Percentiles rank a stretch among this genome's conserved stretches.
These are phyloP conservation scores for Percopsis transmontana DNA, from an alignment of 2,113 vertebrate species.

Conservation along the genomic window DNA sequence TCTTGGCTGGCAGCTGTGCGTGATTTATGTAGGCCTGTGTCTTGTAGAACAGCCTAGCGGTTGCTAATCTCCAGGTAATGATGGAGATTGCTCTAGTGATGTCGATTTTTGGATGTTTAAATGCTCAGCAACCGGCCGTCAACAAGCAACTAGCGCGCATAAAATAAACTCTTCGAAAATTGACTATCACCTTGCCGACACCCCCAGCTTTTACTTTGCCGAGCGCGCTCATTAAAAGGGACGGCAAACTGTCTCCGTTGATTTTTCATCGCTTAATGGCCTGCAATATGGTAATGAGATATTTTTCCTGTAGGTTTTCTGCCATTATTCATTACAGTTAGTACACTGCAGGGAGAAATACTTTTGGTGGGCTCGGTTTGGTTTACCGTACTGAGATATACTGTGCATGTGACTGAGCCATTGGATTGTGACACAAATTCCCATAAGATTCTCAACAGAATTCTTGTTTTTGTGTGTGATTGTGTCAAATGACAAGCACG, in stretches of 20 bases:
- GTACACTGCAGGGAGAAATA: slow-evolving; percentile 22
- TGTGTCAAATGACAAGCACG: no score
- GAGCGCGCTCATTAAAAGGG: slow-evolving; percentile 54
- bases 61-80: slow-evolving; percentile 66
- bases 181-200: slow-evolving; percentile 39
- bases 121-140: slow-evolving; percentile 37
- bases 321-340: slow-evolving; percentile 53
- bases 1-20: slow-evolving; percentile 30
- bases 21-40: slow-evolving; percentile 43
- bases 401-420: no score
- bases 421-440: no score
- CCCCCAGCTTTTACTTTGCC: slow-evolving; percentile 32
- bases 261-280: slow-evolving; percentile 61
- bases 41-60: slow-evolving; percentile 21
- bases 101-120: slow-evolving; percentile 45
- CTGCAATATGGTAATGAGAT: slow-evolving; percentile 55
- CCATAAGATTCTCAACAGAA: no score
- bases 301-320: slow-evolving; percentile 61
- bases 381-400: neutral
- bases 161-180: slow-evolving; percentile 36
- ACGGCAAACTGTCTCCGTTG: slow-evolving; percentile 41
- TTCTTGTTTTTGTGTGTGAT: no score
- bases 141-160: slow-evolving; percentile 38
- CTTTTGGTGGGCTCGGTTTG: slow-evolving; percentile 1
- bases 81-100: slow-evolving; percentile 32